Percentiles rank a stretch among this genome's conserved stretches.
phyloP scores from a whole-genome alignment of 2,113 vertebrate species.

The Poecile atricapillus region DNA sequence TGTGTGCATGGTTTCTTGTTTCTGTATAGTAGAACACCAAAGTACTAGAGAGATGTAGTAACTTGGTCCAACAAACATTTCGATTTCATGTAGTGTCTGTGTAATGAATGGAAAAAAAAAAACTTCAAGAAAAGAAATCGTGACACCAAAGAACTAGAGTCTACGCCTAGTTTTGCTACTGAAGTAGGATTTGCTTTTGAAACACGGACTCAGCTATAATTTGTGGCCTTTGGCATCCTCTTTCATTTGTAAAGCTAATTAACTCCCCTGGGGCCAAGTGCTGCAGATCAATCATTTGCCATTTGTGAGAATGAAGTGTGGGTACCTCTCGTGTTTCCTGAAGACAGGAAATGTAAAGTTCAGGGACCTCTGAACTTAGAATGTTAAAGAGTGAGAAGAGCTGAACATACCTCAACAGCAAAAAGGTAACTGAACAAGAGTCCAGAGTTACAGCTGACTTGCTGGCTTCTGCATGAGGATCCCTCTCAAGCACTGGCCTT shows the following conservation, averaged over 20 bases:
- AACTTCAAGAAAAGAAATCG: constrained; percentile 59
- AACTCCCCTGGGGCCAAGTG: background rate
- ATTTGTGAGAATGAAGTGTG: background rate
- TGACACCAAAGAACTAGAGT: constrained; percentile 63
- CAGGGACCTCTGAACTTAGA: background rate
- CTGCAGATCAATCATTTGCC: background rate
- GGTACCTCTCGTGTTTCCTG: background rate
- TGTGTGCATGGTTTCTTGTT: constrained; percentile 64
- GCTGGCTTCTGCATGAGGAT: background rate
- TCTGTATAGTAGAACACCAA: constrained; percentile 55
- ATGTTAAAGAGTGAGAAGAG: background rate
- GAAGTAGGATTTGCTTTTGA: background rate
- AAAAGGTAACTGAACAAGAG: background rate
- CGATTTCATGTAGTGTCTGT: constrained; percentile 57
- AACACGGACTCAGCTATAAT: background rate
- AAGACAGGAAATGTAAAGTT: background rate
- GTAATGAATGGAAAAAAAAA: constrained; percentile 49
- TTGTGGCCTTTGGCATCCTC: background rate
- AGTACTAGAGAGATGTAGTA: constrained; percentile 55
- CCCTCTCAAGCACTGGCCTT: background rate
- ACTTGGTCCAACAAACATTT: constrained; percentile 66
- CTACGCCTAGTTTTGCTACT: constrained; percentile 54
- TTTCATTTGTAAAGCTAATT: background rate
- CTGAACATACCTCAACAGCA: background rate
- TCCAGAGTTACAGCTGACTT: background rate